phyloP scores from a whole-genome alignment of 2,797 vertebrate species.

The Melanotaenia trifasciata region DNA sequence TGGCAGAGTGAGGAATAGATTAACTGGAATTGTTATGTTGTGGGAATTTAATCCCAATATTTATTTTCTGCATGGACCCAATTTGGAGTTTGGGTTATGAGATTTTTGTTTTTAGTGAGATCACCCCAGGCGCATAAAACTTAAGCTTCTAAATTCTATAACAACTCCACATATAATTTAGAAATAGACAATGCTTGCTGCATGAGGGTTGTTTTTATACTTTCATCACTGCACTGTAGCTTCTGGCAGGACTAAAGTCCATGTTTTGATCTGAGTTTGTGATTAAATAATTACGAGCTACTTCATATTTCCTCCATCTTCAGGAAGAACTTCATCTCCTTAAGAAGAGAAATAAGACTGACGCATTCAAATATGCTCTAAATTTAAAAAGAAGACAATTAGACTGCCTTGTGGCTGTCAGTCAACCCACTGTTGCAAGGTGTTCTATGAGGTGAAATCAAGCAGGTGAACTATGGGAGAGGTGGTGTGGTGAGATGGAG shows the following conservation, averaged over 20 bases:
- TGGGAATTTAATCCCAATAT: constrained; percentile 75
- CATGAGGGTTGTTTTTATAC: neutral
- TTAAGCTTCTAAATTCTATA: constrained; percentile 54
- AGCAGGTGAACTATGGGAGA: constrained; percentile 72
- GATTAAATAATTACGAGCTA: constrained; percentile 47
- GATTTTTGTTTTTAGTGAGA: constrained; percentile 69
- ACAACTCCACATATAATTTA: constrained; percentile 50
- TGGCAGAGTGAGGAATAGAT: constrained; percentile 69
- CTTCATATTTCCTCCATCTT: constrained; percentile 27
- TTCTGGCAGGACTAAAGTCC: constrained; percentile 21
- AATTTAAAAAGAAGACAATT: constrained; percentile 78
- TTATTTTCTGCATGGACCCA: constrained; percentile 68
- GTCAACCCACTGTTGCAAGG: constrained; percentile 76
- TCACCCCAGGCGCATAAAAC: constrained; percentile 62
- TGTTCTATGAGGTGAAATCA: constrained; percentile 80
- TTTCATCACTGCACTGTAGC: constrained; percentile 24
- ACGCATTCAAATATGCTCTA: constrained; percentile 50
- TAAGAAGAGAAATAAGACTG: constrained; percentile 52
- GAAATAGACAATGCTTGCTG: constrained; percentile 40
- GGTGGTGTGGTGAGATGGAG: constrained; percentile 75
- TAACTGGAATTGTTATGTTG: constrained; percentile 72
- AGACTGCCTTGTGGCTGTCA: constrained; percentile 74
- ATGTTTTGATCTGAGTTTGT: constrained; percentile 35
- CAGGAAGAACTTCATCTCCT: constrained; percentile 45
- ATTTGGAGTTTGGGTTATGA: constrained; percentile 57